A percentile compares a stretch with the other conserved stretches of the same genome.
phyloP scores from a whole-genome alignment of 2,113 vertebrate species.

The Ardeotis arabs region DNA sequence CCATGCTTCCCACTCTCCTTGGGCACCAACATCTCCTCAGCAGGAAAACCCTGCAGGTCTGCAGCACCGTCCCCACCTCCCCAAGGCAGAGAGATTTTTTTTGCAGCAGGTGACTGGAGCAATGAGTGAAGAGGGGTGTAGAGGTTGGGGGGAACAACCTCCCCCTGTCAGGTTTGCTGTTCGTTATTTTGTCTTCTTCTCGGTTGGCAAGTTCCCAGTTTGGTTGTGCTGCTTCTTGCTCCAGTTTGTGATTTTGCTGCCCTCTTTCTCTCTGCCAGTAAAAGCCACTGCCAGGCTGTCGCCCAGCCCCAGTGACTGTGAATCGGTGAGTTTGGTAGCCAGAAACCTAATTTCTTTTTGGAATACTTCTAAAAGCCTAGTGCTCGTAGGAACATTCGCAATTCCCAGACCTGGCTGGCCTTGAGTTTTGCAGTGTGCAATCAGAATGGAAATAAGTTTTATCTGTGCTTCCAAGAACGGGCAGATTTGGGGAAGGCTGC shows the following conservation, averaged over 20 bases:
- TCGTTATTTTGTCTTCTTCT: not conserved
- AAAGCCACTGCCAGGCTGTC: not conserved
- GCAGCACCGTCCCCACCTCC: not conserved
- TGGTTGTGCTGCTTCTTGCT: not conserved
- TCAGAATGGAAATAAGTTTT: slow-evolving; percentile 11
- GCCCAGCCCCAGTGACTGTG: not conserved
- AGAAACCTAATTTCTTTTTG: not conserved
- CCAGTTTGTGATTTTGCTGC: not conserved
- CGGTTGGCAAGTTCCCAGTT: not conserved
- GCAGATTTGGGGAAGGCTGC: not conserved
- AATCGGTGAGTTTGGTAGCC: not conserved
- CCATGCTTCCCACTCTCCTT: not conserved
- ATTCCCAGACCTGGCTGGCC: not conserved
- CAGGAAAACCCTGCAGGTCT: not conserved
- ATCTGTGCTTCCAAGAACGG: not conserved
- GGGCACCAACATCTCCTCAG: not conserved
- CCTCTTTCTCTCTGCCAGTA: not conserved
- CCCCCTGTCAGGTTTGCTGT: not conserved
- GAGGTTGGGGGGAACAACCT: not conserved
- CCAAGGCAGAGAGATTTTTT: not conserved
- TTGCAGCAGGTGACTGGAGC: not conserved
- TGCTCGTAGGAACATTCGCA: not conserved
- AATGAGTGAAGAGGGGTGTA: accelerated
- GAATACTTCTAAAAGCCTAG: not conserved
- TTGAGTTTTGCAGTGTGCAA: not conserved